Conservation (phyloP, 2,888 invertebrate species). For the Emmelina monodactyla region DNA sequence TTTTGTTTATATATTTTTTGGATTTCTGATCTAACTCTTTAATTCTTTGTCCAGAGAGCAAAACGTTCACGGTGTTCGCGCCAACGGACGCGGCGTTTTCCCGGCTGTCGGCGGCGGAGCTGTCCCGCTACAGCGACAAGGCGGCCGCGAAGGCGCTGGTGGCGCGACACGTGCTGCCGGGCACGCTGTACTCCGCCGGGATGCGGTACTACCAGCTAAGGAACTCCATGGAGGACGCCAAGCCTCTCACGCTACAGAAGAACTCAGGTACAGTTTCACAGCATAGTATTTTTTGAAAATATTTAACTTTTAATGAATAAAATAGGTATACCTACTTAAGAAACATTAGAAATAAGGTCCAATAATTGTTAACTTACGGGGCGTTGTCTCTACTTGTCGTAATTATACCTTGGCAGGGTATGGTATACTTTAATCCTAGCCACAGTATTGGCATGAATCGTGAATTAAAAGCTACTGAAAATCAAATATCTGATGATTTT, state of each 20-base stretch:
- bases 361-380: no score
- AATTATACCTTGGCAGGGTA: no score
- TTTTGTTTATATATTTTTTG: neutral
- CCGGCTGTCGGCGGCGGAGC: conserved; percentile 67
- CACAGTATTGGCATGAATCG: no score
- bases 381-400: no score
- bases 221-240: conserved; percentile 78
- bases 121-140: conserved; percentile 68
- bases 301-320: no score
- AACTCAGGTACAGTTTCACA: conserved; percentile 79
- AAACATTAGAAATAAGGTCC: no score
- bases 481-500: no score
- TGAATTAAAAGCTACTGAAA: no score
- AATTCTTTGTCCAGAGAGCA: conserved; percentile 67
- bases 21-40: neutral
- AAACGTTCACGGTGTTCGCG: conserved; percentile 86
- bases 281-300: no score
- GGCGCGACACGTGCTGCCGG: conserved; percentile 77
- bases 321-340: no score
- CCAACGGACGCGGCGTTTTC: conserved; percentile 84
- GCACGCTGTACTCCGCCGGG: conserved; percentile 83
- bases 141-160: conserved; percentile 76
- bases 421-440: no score
- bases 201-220: conserved; percentile 88
- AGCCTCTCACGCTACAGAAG: conserved; percentile 82